Evolutionary conservation across 2,797 vertebrate genomes (phyloP).

Genomic region (Tenualosa thibaudeaui): DNA sequence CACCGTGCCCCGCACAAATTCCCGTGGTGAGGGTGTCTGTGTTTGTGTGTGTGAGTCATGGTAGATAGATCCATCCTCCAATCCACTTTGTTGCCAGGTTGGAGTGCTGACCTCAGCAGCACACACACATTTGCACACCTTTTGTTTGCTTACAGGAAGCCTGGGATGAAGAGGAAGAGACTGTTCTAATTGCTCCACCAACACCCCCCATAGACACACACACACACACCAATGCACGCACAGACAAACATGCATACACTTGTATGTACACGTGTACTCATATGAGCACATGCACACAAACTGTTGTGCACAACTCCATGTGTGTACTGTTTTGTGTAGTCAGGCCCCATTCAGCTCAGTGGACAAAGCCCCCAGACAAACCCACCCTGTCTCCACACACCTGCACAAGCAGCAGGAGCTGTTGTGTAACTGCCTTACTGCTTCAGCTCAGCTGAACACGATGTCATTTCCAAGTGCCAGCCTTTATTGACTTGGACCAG

Average conservation of each 20-base stretch:
- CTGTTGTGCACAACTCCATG: no score
- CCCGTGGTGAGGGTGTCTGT: neutral
- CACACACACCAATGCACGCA: neutral
- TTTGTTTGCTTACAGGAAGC: neutral
- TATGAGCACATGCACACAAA: neutral
- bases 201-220: neutral
- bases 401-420: neutral
- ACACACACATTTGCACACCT: neutral
- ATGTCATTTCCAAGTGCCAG: neutral
- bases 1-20: conserved; percentile 20
- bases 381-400: neutral
- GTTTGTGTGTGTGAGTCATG: neutral
- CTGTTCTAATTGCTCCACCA: neutral
- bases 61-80: neutral
- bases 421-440: neutral
- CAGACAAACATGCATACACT: neutral
- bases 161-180: neutral
- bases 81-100: neutral
- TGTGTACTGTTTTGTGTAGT: neutral
- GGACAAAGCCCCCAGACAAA: neutral
- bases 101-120: neutral
- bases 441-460: neutral
- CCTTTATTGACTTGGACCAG: neutral
- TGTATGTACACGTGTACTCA: no score
- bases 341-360: neutral